Percentiles rank a stretch among this genome's conserved stretches.
phyloP scores from a whole-genome alignment of 1,140 invertebrate genomes.

The Eriosoma lanigerum region DNA sequence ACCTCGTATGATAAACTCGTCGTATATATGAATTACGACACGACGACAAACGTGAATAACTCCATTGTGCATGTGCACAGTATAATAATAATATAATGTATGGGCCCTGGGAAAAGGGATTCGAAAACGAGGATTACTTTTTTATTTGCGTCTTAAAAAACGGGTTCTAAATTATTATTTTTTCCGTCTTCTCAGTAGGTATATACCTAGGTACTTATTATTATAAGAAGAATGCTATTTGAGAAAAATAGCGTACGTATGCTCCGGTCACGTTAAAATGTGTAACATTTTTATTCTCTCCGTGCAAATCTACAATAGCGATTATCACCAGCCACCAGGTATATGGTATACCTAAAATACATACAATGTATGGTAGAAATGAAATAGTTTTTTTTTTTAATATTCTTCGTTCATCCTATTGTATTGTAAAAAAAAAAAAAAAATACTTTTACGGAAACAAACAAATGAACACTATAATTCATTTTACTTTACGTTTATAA shows the following conservation, averaged over 20 bases:
- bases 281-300: background rate
- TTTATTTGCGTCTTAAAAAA: background rate
- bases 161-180: constrained; percentile 14
- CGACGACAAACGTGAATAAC: background rate
- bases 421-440: too few species aligned
- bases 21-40: constrained; percentile 28
- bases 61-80: background rate
- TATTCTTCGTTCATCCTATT: too few species aligned
- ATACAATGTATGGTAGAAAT: too few species aligned
- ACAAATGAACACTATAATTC: too few species aligned
- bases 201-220: background rate
- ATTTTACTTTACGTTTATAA: too few species aligned
- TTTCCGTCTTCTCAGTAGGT: background rate
- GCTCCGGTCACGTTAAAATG: background rate
- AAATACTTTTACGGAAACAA: too few species aligned
- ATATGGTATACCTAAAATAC: too few species aligned
- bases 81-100: too few species aligned
- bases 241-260: constrained; percentile 4
- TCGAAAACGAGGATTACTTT: constrained; percentile 12
- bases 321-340: too few species aligned
- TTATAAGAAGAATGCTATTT: background rate
- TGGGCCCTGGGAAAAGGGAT: constrained; percentile 38
- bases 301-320: background rate
- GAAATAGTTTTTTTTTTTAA: background rate
- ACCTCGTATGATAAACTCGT: background rate